A percentile compares a stretch with the other conserved stretches of the same genome.
Conservation (phyloP, 1,140 invertebrate species). For the Drosophila sp. region DNA sequence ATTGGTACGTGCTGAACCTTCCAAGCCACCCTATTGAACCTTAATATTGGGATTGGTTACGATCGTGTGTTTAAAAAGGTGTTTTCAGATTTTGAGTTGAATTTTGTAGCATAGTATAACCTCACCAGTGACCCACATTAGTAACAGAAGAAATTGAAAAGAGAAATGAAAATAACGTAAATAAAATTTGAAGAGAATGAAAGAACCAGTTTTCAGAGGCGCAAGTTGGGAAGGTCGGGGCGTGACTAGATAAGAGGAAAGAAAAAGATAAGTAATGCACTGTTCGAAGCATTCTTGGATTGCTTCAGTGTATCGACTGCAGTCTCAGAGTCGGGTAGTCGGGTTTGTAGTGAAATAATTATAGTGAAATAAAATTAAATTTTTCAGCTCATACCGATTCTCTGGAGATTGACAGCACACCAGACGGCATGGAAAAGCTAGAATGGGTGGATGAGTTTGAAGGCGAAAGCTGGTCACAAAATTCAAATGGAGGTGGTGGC, state of each 20-base stretch:
- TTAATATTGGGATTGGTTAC: neutral
- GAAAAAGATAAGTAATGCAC: neutral
- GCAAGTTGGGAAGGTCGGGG: neutral
- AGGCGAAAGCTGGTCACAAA: constrained; percentile 62
- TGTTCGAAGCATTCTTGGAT: neutral
- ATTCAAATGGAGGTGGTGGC: constrained; percentile 36
- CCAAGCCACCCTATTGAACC: neutral
- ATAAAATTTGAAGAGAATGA: neutral
- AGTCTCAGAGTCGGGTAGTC: neutral
- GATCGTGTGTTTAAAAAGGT: neutral
- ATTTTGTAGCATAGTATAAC: neutral
- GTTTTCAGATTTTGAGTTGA: no score
- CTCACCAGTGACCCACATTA: constrained; percentile 20
- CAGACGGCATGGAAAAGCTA: constrained; percentile 87
- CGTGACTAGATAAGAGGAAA: neutral
- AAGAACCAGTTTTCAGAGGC: neutral
- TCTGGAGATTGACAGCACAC: constrained; percentile 85
- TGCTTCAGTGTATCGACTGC: neutral
- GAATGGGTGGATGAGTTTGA: constrained; percentile 87
- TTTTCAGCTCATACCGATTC: constrained; percentile 60
- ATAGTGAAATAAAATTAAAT: neutral
- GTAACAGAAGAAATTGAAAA: neutral
- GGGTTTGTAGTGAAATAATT: neutral
- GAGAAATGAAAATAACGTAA: neutral
- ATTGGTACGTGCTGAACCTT: neutral